phyloP scores from a whole-genome alignment of 1,140 invertebrate genomes.

The Apis laboriosa region DNA sequence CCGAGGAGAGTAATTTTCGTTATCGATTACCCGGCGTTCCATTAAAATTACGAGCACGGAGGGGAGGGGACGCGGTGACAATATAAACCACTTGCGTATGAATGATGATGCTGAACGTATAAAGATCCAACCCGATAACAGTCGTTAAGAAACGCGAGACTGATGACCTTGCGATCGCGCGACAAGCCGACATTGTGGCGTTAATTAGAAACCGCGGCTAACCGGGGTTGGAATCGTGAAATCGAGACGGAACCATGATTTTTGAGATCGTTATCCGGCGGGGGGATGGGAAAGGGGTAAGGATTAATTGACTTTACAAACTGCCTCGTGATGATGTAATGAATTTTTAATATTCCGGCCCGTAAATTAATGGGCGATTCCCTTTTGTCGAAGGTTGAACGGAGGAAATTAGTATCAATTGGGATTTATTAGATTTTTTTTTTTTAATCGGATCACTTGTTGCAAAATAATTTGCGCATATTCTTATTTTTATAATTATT shows the following conservation, averaged over 20 bases:
- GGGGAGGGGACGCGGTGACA: slow-evolving; percentile 11
- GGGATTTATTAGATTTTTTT: too few relatives aligned
- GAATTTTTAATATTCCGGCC: not conserved
- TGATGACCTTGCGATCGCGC: slow-evolving; percentile 23
- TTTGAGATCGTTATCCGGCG: not conserved
- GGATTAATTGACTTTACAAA: not conserved
- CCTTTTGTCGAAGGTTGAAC: too few relatives aligned
- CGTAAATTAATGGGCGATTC: not conserved
- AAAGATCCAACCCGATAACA: slow-evolving; percentile 18
- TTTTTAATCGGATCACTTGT: too few relatives aligned
- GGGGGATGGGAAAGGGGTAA: not conserved
- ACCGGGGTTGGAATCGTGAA: not conserved
- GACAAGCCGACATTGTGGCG: not conserved
- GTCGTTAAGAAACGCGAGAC: not conserved
- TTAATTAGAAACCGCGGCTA: slow-evolving; percentile 1
- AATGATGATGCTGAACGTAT: slow-evolving; percentile 19
- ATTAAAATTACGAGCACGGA: slow-evolving; percentile 29
- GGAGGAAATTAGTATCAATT: too few relatives aligned
- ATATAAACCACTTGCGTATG: slow-evolving; percentile 12
- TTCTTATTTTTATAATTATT: too few relatives aligned
- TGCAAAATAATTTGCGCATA: too few relatives aligned
- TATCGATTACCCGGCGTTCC: slow-evolving; percentile 34
- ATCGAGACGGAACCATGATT: not conserved
- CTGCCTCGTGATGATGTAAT: not conserved
- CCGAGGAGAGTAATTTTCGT: slow-evolving; percentile 5